Percentiles rank a stretch among this genome's conserved stretches.
These are phyloP conservation scores for Polymixis lichenea DNA, from an alignment of 2,888 invertebrate genomes.

Conservation along the genomic window DNA sequence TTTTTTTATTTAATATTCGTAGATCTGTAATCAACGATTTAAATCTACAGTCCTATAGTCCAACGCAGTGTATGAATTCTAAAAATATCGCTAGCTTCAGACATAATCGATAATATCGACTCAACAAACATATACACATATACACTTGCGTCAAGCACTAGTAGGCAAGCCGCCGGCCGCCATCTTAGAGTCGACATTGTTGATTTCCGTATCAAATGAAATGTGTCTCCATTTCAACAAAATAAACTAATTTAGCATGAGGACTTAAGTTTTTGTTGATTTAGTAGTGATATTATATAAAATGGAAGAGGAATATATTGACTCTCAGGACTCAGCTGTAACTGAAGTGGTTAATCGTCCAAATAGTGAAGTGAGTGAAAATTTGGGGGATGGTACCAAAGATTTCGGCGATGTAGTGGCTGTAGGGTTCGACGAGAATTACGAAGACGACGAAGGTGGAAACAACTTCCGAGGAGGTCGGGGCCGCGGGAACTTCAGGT, in stretches of 20 bases:
- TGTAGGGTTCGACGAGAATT: constrained; percentile 80
- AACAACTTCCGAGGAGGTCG: constrained; percentile 81
- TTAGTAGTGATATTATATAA: constrained; percentile 67
- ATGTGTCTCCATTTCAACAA: constrained; percentile 63
- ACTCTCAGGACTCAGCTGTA: constrained; percentile 79
- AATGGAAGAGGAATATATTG: constrained; percentile 87
- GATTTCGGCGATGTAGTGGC: constrained; percentile 80
- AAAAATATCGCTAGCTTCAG: constrained; percentile 30
- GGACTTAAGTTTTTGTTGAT: constrained; percentile 76
- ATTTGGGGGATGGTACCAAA: constrained; percentile 77
- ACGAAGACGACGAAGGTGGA: constrained; percentile 84
- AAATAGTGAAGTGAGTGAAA: constrained; percentile 70
- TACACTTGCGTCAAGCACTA: constrained; percentile 57
- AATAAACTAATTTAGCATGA: constrained; percentile 77
- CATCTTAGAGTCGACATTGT: constrained; percentile 79
- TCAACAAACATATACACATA: constrained; percentile 53
- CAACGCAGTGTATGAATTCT: constrained; percentile 15
- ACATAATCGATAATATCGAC: constrained; percentile 62
- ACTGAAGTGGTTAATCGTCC: constrained; percentile 72
- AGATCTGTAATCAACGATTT: background rate
- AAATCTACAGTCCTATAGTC: background rate
- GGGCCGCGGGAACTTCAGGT: constrained; percentile 87
- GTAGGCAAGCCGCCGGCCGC: constrained; percentile 72
- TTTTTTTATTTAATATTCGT: constrained; percentile 2
- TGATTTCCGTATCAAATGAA: constrained; percentile 73